phyloP scores from a whole-genome alignment of 2,113 vertebrate species.

The Pao palembangensis region DNA sequence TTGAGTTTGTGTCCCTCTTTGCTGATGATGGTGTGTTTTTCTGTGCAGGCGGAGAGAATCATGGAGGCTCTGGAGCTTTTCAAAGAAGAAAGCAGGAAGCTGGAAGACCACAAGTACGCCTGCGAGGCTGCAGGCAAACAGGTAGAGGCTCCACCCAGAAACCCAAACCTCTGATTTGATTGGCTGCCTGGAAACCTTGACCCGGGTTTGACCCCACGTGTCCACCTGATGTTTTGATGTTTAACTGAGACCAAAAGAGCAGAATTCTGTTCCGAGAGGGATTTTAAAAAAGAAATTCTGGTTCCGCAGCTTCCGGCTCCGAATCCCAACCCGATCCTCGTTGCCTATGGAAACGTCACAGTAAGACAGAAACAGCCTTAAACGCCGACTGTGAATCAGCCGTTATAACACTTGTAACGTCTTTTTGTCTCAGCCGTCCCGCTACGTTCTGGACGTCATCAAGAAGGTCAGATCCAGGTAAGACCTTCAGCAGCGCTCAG shows the following conservation, averaged over 20 bases:
- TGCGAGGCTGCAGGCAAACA: constrained; percentile 86
- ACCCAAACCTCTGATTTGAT: no score
- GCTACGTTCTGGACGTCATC: constrained; percentile 86
- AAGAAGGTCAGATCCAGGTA: constrained; percentile 94
- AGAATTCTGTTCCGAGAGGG: neutral
- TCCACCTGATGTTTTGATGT: neutral
- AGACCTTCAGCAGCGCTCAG: constrained; percentile 11
- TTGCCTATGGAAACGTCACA: constrained; percentile 84
- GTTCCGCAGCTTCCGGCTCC: constrained; percentile 80
- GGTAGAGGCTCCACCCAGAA: constrained; percentile 63
- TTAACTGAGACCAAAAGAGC: neutral
- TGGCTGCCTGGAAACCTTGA: no score
- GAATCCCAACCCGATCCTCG: constrained; percentile 82
- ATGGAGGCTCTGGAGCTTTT: constrained; percentile 95
- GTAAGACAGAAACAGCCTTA: constrained; percentile 73
- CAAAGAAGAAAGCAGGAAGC: constrained; percentile 83
- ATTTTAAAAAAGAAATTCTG: neutral
- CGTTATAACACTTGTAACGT: neutral
- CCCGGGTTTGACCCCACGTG: no score
- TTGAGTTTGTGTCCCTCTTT: neutral
- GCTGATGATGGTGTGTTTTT: neutral
- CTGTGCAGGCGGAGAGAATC: constrained; percentile 85
- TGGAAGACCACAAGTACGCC: constrained; percentile 81
- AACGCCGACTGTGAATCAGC: neutral
- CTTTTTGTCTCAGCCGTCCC: constrained; percentile 80